Base-by-base conservation (phyloP, 2,888 invertebrate species). In the Yponomeuta plumbellus region DNA sequence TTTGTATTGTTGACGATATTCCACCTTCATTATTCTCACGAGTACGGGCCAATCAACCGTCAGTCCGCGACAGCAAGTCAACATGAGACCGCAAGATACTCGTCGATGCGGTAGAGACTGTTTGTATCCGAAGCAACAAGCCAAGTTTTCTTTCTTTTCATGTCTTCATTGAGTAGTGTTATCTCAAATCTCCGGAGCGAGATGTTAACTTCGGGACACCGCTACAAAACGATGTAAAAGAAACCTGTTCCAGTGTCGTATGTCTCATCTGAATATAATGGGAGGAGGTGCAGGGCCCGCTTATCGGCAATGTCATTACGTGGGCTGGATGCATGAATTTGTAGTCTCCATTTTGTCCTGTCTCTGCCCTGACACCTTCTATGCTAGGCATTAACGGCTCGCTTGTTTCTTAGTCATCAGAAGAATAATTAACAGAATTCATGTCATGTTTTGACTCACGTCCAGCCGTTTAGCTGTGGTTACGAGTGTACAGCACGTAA, bases 191-290 rank as follows among this genome's bases (percentile, higher is more conserved):
- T 20, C 23, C 39, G 17, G 26, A 34, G 62, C 39, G 62, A 62
- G 34, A 34, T 8, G 63, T 40, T 63, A 40, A 23, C 23, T 59
- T 23, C 22, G 22, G 59, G 58, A 21, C 59, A 22, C 59, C 44
- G 21, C 11, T 23, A 64, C 63, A 65, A 65, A 65, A 65, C 40
- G 44, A 44, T 13, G 57, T 20, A 65, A 26, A 65, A 11, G 34
- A 65, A 39, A 65, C 59, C 52, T 65, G 65, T 65, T 23, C 22
- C 56, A 21, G 44, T 79, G 80, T 83, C 79, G 44, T 52, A 73
- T 74, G 75, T 72, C 85, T 86, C 86, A 87, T 88, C 85, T 86
- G 85, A 86, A 88, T 88, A 88, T 85, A 88, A 88, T 87, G 81
- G 87, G 71, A 72, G 83, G 83, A 80, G 85, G 85, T 73, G 80